Evolutionary conservation across 2,797 vertebrate genomes (phyloP), one percentile per base, ranked within the genome.

Genomic region (Protonibea diacanthus): DNA sequence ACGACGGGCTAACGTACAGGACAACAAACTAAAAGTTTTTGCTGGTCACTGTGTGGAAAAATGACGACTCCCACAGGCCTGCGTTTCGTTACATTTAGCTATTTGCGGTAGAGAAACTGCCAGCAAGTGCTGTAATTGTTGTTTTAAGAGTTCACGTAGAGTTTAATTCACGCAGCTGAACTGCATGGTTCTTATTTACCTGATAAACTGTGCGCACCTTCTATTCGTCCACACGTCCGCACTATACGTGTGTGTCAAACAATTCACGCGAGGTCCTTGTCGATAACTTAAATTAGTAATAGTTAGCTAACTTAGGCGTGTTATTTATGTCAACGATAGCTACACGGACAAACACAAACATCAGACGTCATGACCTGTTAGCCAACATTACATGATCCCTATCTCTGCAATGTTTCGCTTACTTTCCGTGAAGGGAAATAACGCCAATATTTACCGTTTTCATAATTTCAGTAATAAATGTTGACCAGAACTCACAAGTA

Each of bases 311-410:
- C 13, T 57, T 45, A 3, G 1, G 2, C 6, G 13, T 29, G n/a
- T 2, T 56, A 29, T 47, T 52, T 52, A 0, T 76, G 73, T 48
- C 59, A 84, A 14, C n/a, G 23, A 18, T 1, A 20, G 42, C 23
- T 59, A 20, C 80, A 59, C 4, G 73, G 13, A 61, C 14, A 79
- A 86, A 85, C 70, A 84, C 49, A 77, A 82, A 88, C 86, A 83
- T 44, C 27, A 75, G 66, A 88, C 90, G 87, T 92, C 90, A 90
- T 78, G 74, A 84, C 83, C 76, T 68, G 82, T 72, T 72, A 69
- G 86, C 70, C 78, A 78, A 82, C 80, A 75, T 66, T 48, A 73
- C 74, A 88, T 55, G 17, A 82, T 13, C 76, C 45, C 29, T 47
- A 74, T 71, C 64, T n/a, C 48, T 45, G 11, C 70, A 48, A 71